phyloP scores from a whole-genome alignment of 2,113 vertebrate species.

The Vidua macroura region DNA sequence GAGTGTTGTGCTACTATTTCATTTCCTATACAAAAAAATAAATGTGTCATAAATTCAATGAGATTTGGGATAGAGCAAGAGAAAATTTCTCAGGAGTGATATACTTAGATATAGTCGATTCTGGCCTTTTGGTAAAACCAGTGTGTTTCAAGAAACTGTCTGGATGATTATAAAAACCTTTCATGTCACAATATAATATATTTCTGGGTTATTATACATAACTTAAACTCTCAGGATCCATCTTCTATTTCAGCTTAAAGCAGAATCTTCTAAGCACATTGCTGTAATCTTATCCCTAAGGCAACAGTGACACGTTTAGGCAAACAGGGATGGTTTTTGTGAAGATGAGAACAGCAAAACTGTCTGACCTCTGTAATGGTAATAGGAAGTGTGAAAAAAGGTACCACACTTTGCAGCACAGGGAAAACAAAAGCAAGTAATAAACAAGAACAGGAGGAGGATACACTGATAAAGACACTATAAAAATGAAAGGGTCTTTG shows the following conservation, averaged over 20 bases:
- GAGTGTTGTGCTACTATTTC: neutral
- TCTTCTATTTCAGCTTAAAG: neutral
- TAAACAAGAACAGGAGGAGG: neutral
- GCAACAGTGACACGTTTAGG: neutral
- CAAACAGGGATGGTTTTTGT: neutral
- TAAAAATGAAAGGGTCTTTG: neutral
- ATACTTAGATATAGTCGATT: neutral
- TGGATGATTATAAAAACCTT: neutral
- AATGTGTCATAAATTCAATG: neutral
- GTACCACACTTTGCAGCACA: neutral
- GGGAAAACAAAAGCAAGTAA: neutral
- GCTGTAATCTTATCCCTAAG: neutral
- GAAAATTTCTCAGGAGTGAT: neutral
- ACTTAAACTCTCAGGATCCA: neutral
- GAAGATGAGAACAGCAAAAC: conserved; percentile 23
- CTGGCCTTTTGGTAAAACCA: neutral
- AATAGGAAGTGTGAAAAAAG: neutral
- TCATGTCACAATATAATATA: neutral
- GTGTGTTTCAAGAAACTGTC: neutral
- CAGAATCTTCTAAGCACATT: neutral
- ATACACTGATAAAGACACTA: neutral
- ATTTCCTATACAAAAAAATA: neutral
- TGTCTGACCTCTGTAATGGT: neutral
- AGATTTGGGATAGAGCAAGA: neutral
- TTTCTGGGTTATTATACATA: neutral